Conservation (phyloP, 2,113 vertebrate genomes). For the Misgurnus mizolepis region DNA sequence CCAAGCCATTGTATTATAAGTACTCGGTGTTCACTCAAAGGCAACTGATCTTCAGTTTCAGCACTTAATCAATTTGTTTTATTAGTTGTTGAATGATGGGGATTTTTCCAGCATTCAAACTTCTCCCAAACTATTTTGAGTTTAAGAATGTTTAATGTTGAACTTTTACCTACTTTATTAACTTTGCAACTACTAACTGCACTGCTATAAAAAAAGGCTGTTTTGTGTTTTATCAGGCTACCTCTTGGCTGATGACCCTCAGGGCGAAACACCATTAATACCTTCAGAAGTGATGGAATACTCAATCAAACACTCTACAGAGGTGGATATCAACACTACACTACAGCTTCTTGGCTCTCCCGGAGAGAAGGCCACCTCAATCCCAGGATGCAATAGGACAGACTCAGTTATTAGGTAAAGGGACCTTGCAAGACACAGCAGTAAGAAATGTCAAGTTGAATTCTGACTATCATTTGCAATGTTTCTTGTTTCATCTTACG, state of each 20-base stretch:
- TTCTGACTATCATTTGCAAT: too few relatives aligned
- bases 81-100: too few relatives aligned
- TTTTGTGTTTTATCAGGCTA: constrained; percentile 80
- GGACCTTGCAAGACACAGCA: neutral
- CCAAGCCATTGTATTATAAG: neutral
- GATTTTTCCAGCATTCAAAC: too few relatives aligned
- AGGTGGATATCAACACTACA: constrained; percentile 98
- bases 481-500: too few relatives aligned
- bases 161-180: too few relatives aligned
- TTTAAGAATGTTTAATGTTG: too few relatives aligned
- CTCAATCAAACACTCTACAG: constrained; percentile 95
- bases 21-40: too few relatives aligned
- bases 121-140: too few relatives aligned
- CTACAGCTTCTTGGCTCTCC: constrained; percentile 97
- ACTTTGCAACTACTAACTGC: too few relatives aligned
- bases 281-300: constrained; percentile 98
- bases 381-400: constrained; percentile 96
- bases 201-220: neutral
- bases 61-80: neutral
- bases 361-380: constrained; percentile 96
- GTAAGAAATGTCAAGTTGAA: neutral
- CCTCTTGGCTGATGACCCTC: constrained; percentile 97
- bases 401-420: constrained; percentile 97
- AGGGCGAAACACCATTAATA: constrained; percentile 97
- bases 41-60: constrained; percentile 4